Evolutionary conservation across 2,888 invertebrate species (phyloP), one percentile per base, ranked within the genome.

Genomic region (Macrophya annulata): DNA sequence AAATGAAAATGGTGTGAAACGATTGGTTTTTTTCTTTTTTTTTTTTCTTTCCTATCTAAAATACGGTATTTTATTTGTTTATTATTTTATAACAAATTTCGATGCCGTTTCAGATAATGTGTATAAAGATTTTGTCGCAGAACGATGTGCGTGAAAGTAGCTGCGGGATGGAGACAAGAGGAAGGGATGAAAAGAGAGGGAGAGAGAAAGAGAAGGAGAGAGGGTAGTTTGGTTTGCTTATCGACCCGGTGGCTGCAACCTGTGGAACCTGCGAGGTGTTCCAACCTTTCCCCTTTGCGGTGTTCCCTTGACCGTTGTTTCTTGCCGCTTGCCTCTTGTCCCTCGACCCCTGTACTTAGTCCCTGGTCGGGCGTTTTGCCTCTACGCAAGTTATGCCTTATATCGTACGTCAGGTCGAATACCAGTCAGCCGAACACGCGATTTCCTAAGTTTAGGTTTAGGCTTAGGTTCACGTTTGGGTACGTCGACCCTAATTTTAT

Each of bases 191-290:
- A 77, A 9, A 12, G 77, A 25, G 77, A 77, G 21, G 12, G 55
- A 15, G 81, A 81, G 25, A 4, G n/a, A 15, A 31, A 0, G 31
- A 62, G 81, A n/a, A n/a, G n/a, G n/a, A n/a, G n/a, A 40, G 31
- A 81, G 65, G 45, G 48, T 55, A 45, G 82, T 82, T 68, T 68
- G 82, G 82, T 83, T 68, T 68, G 82, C 82, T 83, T 83, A 83
- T 83, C 82, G 82, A 83, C 48, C 82, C 65, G 82, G 65, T 68
- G 68, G 82, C 82, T 83, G 82, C 82, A 83, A 83, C 82, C 82
- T 83, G 82, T 83, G 68, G 82, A 83, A 83, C 82, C 82, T 83
- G 82, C 82, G 45, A 68, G 82, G 82, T 83, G 65, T 65, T 83
- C 59, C 68, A 40, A 83, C 43, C 82, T 25, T 83, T 25, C 59